A percentile compares a stretch with the other conserved stretches of the same genome.
phyloP scores from a whole-genome alignment of 2,797 vertebrate species.

The Catharus ustulatus region DNA sequence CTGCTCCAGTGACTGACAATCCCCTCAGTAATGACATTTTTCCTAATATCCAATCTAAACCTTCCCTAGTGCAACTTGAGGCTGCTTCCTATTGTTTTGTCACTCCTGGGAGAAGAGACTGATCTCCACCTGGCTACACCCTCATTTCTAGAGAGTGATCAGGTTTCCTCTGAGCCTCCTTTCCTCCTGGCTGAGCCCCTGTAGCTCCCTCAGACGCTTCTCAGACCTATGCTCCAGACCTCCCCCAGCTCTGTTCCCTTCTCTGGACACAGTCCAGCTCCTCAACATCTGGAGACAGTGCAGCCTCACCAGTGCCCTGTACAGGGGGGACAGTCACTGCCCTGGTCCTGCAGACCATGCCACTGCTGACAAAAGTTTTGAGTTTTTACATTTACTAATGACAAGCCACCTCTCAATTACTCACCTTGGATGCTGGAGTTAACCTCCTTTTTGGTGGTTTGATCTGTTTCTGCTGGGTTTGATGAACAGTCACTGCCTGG shows the following conservation, averaged over 20 bases:
- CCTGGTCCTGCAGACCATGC: neutral
- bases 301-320: rapidly evolving
- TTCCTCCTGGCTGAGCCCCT: neutral
- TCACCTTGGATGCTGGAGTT: conserved; percentile 90
- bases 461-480: conserved; percentile 87
- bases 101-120: neutral
- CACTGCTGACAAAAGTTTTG: neutral
- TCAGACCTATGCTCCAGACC: neutral
- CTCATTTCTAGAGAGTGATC: neutral
- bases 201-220: neutral
- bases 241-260: neutral
- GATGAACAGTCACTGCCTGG: conserved; percentile 76
- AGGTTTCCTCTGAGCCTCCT: neutral
- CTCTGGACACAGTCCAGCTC: neutral
- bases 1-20: neutral
- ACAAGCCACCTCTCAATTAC: neutral
- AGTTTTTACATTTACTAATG: neutral
- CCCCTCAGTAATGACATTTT: neutral
- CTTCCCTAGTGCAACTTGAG: neutral
- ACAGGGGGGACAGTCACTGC: rapidly evolving
- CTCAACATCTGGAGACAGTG: neutral
- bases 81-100: neutral
- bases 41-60: neutral
- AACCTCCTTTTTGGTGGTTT: conserved; percentile 91
- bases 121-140: rapidly evolving